Conservation (phyloP, 2,113 vertebrate genomes). For the Myanophis thanlyinensis region DNA sequence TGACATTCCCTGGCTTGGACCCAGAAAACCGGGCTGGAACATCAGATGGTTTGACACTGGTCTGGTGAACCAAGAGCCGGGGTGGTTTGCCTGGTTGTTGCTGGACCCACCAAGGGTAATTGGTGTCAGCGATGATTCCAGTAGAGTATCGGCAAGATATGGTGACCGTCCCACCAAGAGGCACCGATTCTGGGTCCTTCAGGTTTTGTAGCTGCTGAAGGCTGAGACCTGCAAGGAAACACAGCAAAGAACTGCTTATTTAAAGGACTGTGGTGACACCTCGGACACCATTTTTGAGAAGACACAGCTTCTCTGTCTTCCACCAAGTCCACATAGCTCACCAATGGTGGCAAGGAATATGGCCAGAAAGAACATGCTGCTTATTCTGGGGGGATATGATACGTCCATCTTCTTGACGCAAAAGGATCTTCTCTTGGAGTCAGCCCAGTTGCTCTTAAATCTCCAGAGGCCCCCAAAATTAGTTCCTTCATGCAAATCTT, state of each 20-base stretch:
- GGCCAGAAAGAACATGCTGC: not conserved
- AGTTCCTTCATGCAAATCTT: not conserved
- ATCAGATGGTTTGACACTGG: not conserved
- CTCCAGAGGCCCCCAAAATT: not conserved
- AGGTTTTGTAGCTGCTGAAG: constrained; percentile 23
- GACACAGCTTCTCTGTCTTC: too few species aligned
- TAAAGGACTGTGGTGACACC: not conserved
- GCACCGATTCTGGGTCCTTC: not conserved
- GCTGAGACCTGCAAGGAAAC: not conserved
- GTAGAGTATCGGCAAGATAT: not conserved
- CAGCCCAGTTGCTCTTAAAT: not conserved
- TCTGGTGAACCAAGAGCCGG: not conserved
- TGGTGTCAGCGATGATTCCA: not conserved
- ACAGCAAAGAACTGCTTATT: not conserved
- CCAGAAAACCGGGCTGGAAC: not conserved
- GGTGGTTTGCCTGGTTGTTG: not conserved
- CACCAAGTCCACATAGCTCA: not conserved
- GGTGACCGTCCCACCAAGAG: constrained; percentile 2
- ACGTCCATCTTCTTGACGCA: not conserved
- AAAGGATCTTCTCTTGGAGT: not conserved
- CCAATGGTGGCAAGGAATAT: not conserved
- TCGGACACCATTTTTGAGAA: not conserved
- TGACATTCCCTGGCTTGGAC: not conserved
- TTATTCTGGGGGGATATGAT: not conserved
- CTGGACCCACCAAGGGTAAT: not conserved